Percentiles rank a stretch among this genome's conserved stretches.
These are phyloP conservation scores for Steinernema hermaphroditum DNA, from an alignment of 2,888 invertebrate genomes.

Conservation along the genomic window DNA sequence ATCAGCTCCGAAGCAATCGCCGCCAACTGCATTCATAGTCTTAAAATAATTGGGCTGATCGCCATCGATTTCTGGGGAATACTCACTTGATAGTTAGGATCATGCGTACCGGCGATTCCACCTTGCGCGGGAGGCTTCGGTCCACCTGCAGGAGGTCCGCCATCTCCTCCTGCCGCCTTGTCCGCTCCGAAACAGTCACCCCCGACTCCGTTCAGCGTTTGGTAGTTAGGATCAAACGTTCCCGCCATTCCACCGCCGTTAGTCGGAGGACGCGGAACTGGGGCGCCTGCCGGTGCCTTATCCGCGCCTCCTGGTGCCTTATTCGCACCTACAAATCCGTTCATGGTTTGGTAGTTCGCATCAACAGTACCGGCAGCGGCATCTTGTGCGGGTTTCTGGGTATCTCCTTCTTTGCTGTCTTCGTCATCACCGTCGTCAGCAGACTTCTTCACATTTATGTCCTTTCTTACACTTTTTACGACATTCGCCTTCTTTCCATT, in stretches of 20 bases:
- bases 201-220: slow-evolving; percentile 11
- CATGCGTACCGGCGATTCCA: slow-evolving; percentile 17
- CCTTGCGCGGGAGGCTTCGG: slow-evolving; percentile 5
- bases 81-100: slow-evolving; percentile 10
- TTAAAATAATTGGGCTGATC: no score
- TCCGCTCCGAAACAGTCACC: slow-evolving; percentile 21
- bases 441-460: no score
- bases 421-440: no score
- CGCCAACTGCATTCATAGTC: slow-evolving; percentile 14
- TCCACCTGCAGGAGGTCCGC: background rate
- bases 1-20: slow-evolving; percentile 21
- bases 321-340: background rate
- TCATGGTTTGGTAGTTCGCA: no score
- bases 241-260: background rate
- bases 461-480: no score
- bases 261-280: background rate
- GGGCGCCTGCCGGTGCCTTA: background rate
- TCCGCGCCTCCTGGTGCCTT: background rate
- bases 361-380: no score
- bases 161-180: background rate
- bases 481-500: no score
- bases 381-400: no score
- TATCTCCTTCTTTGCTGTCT: no score
- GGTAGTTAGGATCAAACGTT: slow-evolving; percentile 18
- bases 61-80: no score